Evolutionary conservation across 2,797 vertebrate genomes (phyloP), one percentile per base, ranked within the genome.

Genomic region (Pteronotus mesoamericanus): DNA sequence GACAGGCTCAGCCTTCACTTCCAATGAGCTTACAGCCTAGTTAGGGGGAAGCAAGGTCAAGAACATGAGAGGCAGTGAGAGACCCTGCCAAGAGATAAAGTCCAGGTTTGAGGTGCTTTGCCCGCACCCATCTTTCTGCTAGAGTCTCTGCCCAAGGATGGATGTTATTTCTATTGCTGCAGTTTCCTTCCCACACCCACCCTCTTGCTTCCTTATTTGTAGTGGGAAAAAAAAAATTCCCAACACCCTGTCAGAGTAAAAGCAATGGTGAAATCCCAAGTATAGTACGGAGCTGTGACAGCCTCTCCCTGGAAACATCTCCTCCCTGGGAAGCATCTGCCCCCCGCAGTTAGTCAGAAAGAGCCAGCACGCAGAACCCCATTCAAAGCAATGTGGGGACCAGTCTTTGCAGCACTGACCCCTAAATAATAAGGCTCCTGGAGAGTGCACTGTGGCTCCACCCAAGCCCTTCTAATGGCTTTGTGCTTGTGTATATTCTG

Each of bases 161-260:
- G 39, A 93, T 96, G 89, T 85, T 94, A 97, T 95, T 97, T 96
- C 95, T 97, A 96, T 97, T 87, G 94, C 84, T 91, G 80, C 51
- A 97, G 83, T 96, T 97, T 93, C 51, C 96, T 97, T 97, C 97
- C 96, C 94, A 97, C 96, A 89, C 96, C 84, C 95, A 97, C 77
- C 97, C 96, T 97, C 93, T 93, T 84, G 86, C 92, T 97, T 98
- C 97, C 94, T 97, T 97, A 97, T 97, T 98, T 96, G 91, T 93
- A 96, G 66, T 95, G 55, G 18, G n/a, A n/a, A n/a, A 66, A 89
- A 91, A 48, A 68, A 84, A 68, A 55, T 55, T 77, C 68, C 84
- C 92, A 95, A 87, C 91, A 97, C 94, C 53, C 94, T 93, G 55
- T 95, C 96, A 97, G 95, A 97, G 97, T 96, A 95, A 97, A 97